Conservation (phyloP, 2,888 invertebrate species). For the Plemyria rubiginata region DNA sequence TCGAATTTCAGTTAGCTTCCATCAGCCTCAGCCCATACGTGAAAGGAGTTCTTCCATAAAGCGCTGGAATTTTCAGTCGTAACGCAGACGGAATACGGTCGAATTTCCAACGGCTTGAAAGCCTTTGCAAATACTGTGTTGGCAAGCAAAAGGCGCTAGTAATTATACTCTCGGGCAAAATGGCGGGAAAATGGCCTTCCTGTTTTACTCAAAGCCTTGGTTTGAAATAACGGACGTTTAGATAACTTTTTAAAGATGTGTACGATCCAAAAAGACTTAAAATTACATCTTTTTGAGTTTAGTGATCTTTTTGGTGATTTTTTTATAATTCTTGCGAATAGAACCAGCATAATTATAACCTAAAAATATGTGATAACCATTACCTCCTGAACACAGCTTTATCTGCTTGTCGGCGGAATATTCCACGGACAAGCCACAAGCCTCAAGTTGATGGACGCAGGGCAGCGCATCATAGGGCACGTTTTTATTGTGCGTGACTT, state of each 20-base stretch:
- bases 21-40: constrained; percentile 1
- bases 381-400: no score
- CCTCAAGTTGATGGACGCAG: no score
- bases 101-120: constrained; percentile 20
- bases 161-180: constrained; percentile 66
- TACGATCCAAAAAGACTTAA: not conserved
- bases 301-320: not conserved
- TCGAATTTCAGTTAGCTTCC: constrained; percentile 2
- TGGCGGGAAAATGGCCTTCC: constrained; percentile 37
- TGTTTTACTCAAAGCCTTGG: constrained; percentile 24
- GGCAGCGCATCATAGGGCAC: no score
- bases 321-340: no score
- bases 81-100: constrained; percentile 17
- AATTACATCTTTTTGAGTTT: not conserved
- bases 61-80: constrained; percentile 14
- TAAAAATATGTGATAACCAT: no score
- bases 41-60: constrained; percentile 5
- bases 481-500: no score
- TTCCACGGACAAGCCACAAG: no score
- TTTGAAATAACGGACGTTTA: constrained; percentile 21
- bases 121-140: constrained; percentile 66
- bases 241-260: constrained; percentile 14
- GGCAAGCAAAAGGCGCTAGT: constrained; percentile 57
- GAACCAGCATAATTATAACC: no score
- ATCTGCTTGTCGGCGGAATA: no score